Conservation (phyloP, 2,797 vertebrate species). For the Sorex maritimensis region DNA sequence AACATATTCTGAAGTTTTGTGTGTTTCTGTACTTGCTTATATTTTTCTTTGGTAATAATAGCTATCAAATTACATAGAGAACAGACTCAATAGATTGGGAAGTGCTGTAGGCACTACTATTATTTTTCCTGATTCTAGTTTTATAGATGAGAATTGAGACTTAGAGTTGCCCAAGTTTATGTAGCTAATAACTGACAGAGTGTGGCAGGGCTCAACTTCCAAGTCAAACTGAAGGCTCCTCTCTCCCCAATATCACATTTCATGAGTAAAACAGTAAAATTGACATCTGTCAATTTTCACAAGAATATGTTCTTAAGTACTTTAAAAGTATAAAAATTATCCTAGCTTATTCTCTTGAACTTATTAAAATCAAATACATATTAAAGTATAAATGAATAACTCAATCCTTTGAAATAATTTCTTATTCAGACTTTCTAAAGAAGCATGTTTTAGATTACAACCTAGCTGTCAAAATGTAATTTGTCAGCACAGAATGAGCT, state of each 20-base stretch:
- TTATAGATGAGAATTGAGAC: background rate
- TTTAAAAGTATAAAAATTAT: constrained; percentile 69
- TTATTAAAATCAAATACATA: constrained; percentile 72
- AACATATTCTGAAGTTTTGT: background rate
- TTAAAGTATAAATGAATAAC: constrained; percentile 72
- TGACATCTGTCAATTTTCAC: constrained; percentile 9
- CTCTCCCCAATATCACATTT: background rate
- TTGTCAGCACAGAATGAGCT: constrained; percentile 77
- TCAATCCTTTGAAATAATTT: constrained; percentile 75
- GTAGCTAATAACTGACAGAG: too few relatives aligned
- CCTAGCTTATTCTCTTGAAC: constrained; percentile 71
- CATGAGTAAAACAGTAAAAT: background rate
- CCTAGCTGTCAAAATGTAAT: constrained; percentile 80
- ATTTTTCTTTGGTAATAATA: constrained; percentile 40
- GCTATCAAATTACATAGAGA: background rate
- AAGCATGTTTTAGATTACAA: constrained; percentile 72
- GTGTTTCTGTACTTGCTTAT: constrained; percentile 36
- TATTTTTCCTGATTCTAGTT: background rate
- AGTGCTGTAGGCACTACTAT: background rate
- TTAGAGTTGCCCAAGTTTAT: background rate
- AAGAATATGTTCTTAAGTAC: constrained; percentile 65
- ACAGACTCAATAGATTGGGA: background rate
- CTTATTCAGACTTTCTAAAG: constrained; percentile 62
- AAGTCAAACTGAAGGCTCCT: background rate
- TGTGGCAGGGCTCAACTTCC: background rate